A percentile compares a stretch with the other conserved stretches of the same genome.
Evolutionary conservation across 2,888 invertebrate genomes (phyloP).

Genomic region (Mayetiola destructor): DNA sequence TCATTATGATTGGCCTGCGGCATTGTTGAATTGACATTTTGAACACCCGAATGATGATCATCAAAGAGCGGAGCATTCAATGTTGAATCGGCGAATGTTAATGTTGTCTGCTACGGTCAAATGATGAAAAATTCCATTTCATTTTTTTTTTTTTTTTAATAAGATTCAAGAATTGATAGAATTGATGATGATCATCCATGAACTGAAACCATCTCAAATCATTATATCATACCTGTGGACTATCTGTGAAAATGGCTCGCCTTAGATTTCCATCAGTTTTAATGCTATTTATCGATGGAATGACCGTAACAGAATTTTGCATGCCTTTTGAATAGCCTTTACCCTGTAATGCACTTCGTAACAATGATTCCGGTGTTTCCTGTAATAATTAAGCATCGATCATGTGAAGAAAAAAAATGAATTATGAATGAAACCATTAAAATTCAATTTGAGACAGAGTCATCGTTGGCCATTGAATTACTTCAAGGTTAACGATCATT

Average conservation of each 20-base stretch:
- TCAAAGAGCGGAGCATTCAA: conserved; percentile 33
- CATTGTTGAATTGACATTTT: conserved; percentile 19
- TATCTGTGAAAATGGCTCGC: conserved; percentile 39
- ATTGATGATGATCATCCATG: too few relatives aligned
- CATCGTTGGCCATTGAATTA: neutral
- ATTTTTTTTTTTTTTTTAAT: neutral
- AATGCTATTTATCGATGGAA: conserved; percentile 34
- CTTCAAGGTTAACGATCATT: neutral
- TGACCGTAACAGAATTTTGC: conserved; percentile 30
- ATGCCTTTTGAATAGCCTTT: conserved; percentile 42
- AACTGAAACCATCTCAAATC: too few relatives aligned
- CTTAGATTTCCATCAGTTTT: conserved; percentile 45
- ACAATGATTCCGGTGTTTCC: conserved; percentile 50
- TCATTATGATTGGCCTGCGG: conserved; percentile 17
- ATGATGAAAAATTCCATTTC: neutral
- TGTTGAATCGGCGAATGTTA: conserved; percentile 33
- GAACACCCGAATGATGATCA: conserved; percentile 21
- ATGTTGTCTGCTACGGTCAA: conserved; percentile 27
- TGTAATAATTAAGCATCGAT: too few relatives aligned
- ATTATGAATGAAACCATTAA: neutral
- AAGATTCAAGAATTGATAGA: neutral
- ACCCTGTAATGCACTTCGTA: conserved; percentile 71
- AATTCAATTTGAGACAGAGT: conserved; percentile 2
- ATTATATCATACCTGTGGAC: conserved; percentile 30
- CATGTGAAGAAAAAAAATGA: neutral